Conservation (phyloP, 1,140 invertebrate genomes). For the Drosophila lowei region DNA sequence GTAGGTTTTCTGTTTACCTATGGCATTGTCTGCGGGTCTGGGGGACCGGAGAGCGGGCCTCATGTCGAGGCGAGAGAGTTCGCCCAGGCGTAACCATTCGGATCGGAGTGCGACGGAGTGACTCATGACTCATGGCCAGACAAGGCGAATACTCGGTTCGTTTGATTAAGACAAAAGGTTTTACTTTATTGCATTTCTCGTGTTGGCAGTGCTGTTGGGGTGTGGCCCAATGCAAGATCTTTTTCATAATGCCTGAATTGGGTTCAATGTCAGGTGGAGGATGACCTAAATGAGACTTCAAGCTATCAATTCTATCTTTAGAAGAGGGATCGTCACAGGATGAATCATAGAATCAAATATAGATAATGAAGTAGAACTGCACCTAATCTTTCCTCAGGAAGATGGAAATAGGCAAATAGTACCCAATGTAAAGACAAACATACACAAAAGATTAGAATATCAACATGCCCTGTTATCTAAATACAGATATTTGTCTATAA, state of each 20-base stretch:
- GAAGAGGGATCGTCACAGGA: too few relatives aligned
- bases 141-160: conserved; percentile 26
- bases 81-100: conserved; percentile 44
- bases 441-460: too few relatives aligned
- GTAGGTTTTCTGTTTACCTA: conserved; percentile 30
- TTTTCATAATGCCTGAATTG: conserved; percentile 29
- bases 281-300: not conserved
- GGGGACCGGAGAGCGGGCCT: conserved; percentile 19
- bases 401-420: too few relatives aligned
- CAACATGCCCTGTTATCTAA: too few relatives aligned
- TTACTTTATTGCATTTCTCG: conserved; percentile 28
- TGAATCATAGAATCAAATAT: too few relatives aligned
- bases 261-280: conserved; percentile 59
- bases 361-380: too few relatives aligned
- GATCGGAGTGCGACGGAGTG: conserved; percentile 20
- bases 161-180: conserved; percentile 65
- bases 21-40: not conserved
- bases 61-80: conserved; percentile 30
- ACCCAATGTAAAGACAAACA: too few relatives aligned
- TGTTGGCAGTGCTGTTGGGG: conserved; percentile 31
- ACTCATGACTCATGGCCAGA: conserved; percentile 45
- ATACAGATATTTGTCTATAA: too few relatives aligned
- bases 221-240: conserved; percentile 34
- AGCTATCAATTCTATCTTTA: too few relatives aligned
- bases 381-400: too few relatives aligned